Percentiles rank a stretch among this genome's conserved stretches.
Conservation (phyloP, 2,797 vertebrate species). For the Megaceryle alcyon region DNA sequence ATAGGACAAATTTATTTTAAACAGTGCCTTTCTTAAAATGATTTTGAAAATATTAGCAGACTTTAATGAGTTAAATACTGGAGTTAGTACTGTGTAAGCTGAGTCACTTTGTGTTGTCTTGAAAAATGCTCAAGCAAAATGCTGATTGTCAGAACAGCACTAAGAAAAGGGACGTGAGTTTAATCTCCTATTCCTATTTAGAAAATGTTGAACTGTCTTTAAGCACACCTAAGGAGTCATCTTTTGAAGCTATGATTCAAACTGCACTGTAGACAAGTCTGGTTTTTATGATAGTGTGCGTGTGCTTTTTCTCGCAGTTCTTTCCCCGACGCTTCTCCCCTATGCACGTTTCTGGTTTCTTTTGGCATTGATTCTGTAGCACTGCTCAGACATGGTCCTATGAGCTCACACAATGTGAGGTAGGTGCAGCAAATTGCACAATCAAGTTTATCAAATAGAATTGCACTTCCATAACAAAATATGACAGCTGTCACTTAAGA, state of each 20-base stretch:
- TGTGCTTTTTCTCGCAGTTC: not conserved
- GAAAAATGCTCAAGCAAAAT: not conserved
- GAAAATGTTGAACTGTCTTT: not conserved
- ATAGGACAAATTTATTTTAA: not conserved
- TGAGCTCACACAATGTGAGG: conserved; percentile 24
- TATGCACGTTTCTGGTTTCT: not conserved
- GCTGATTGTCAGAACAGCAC: not conserved
- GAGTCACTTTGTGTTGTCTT: conserved; percentile 5
- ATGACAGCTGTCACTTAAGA: conserved; percentile 60
- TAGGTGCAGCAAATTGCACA: conserved; percentile 51
- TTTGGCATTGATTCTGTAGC: conserved; percentile 15
- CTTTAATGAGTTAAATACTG: not conserved
- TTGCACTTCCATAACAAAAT: conserved; percentile 38
- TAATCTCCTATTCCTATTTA: not conserved
- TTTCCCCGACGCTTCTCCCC: not conserved
- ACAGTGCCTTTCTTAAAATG: not conserved
- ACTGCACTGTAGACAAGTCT: not conserved
- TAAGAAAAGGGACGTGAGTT: not conserved
- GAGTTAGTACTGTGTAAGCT: not conserved
- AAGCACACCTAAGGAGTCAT: not conserved
- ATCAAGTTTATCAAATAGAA: conserved; percentile 31
- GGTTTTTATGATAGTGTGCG: accelerated
- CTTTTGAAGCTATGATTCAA: not conserved
- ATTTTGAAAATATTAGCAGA: not conserved
- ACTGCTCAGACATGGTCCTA: not conserved